Base-by-base conservation (phyloP, 2,888 invertebrate genomes). In the Agrochola macilenta region DNA sequence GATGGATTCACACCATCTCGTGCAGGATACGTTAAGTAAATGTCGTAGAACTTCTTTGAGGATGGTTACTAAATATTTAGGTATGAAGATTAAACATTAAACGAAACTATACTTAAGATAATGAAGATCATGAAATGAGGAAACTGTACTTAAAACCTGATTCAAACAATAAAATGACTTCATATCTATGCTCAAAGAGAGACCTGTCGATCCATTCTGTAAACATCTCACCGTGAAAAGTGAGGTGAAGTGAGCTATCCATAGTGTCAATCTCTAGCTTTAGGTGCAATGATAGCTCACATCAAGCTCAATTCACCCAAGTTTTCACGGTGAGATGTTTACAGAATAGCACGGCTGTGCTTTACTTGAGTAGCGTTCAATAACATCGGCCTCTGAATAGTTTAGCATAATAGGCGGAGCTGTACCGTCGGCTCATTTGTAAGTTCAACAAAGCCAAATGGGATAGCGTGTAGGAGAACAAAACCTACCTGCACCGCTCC, bases 401-500 rank as follows among this genome's bases (percentile, higher is more conserved):
- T 58, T 58, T 58, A 26, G 39, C 39, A 43, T 61, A 14, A 54
- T 14, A 26, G 5, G 26, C 1, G 57, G 5, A 14, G 57, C 5
- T 12, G 5, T 9, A 2, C 26, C 1, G 8, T 20, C 9, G 14
- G 43, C 0, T n/a, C 17, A 43, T 43, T 64, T 64, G 39, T 17
- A n/a, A 5, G 5, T 65, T n/a, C 14, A n/a, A 39, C 8, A 14
- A 35, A 35, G 8, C 14, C 12, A 26, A 57, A 57, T 35, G 23
- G 14, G 8, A 63, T 14, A 23, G 14, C 14, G n/a, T n/a, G 14
- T 63, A 35, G 23, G 14, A 39, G 39, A 14, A 39, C 14, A n/a
- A 64, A 14, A 8, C 14, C 39, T 64, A 98, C 98, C 97, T 98
- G 98, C 23, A 98, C 97, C 20, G 97, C 98, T 17, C 97, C 98